Conservation (phyloP, 2,113 vertebrate species). For the Panthera tigris region DNA sequence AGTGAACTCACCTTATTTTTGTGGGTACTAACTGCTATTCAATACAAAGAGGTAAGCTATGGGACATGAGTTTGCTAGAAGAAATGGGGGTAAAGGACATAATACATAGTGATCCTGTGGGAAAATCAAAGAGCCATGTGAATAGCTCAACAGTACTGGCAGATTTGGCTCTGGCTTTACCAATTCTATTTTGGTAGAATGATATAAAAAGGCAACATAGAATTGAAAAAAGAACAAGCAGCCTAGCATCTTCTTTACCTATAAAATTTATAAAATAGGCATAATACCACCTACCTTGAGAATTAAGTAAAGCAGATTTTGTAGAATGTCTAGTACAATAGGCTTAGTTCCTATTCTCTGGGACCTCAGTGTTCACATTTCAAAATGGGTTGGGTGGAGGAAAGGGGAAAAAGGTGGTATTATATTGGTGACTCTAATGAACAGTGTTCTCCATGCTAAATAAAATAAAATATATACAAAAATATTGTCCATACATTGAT, state of each 20-base stretch:
- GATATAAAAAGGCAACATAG: background rate
- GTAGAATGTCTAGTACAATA: background rate
- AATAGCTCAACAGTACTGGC: background rate
- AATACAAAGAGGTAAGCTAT: background rate
- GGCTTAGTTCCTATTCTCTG: background rate
- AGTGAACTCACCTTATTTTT: background rate
- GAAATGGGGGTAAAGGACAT: background rate
- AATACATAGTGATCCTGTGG: background rate
- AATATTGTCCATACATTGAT: background rate
- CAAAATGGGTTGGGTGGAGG: background rate
- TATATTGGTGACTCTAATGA: background rate
- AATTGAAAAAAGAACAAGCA: background rate
- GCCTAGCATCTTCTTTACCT: background rate
- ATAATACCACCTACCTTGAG: background rate
- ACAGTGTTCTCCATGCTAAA: background rate
- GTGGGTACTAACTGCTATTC: background rate
- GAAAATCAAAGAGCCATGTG: background rate
- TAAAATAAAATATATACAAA: background rate
- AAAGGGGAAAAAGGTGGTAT: background rate
- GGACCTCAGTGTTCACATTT: background rate
- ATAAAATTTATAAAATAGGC: background rate
- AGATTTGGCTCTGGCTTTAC: background rate
- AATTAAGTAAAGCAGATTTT: background rate
- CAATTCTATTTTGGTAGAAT: background rate
- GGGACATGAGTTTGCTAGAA: background rate